These are phyloP conservation scores for Amiota minor DNA, from an alignment of 2,888 invertebrate species.

Conservation along the genomic window DNA sequence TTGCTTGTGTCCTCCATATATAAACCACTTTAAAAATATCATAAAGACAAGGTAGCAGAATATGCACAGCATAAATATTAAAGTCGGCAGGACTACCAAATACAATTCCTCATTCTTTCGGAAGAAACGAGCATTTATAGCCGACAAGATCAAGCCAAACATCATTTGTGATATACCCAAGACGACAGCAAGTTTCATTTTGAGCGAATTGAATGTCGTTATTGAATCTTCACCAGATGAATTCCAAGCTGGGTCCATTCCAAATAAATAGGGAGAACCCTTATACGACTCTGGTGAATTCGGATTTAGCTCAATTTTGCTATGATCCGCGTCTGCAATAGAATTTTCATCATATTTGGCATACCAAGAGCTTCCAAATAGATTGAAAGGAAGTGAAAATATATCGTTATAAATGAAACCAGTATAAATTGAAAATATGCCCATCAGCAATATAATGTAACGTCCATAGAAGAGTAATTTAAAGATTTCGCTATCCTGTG, in stretches of 20 bases:
- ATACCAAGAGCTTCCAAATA: constrained; percentile 92
- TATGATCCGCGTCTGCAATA: constrained; percentile 69
- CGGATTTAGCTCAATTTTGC: constrained; percentile 78
- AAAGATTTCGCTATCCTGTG: constrained; percentile 88
- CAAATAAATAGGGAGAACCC: constrained; percentile 80
- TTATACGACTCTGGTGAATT: constrained; percentile 66
- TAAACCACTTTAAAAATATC: constrained; percentile 92
- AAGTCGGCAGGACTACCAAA: constrained; percentile 90
- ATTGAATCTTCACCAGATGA: constrained; percentile 87
- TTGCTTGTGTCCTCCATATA: constrained; percentile 77
- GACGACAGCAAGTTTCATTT: constrained; percentile 96
- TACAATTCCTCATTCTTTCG: constrained; percentile 79
- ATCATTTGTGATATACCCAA: constrained; percentile 95
- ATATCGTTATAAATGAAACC: constrained; percentile 97
- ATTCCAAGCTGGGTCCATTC: constrained; percentile 86
- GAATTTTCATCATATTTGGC: constrained; percentile 75
- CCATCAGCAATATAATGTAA: constrained; percentile 97
- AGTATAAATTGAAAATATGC: constrained; percentile 96
- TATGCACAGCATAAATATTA: constrained; percentile 86
- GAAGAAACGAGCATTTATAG: constrained; percentile 82
- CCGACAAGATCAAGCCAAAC: constrained; percentile 89
- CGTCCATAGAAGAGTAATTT: constrained; percentile 96
- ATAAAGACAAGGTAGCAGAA: constrained; percentile 92
- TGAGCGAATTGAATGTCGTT: constrained; percentile 92
- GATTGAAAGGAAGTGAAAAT: constrained; percentile 92